Conservation (phyloP, 2,797 vertebrate genomes). For the Premnoplex brunnescens region DNA sequence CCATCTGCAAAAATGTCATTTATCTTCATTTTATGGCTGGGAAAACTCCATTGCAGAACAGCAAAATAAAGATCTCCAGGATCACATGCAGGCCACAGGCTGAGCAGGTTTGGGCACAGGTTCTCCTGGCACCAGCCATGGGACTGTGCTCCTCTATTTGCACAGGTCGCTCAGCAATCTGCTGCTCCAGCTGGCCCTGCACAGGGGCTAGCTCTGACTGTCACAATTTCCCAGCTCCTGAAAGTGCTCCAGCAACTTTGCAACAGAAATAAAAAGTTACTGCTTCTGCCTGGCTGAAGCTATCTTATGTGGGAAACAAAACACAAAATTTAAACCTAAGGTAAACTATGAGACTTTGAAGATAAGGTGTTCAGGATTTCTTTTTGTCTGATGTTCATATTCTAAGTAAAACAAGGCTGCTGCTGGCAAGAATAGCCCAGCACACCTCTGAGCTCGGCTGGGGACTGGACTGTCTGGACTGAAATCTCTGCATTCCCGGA, state of each 20-base stretch:
- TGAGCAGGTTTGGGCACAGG: not conserved
- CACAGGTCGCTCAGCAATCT: not conserved
- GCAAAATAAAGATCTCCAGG: not conserved
- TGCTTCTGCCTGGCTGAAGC: not conserved
- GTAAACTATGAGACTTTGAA: not conserved
- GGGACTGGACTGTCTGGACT: not conserved
- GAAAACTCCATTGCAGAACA: not conserved
- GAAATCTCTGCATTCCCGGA: not conserved
- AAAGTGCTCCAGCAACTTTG: not conserved
- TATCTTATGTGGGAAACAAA: not conserved
- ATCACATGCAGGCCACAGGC: fast-evolving
- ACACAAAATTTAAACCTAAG: not conserved
- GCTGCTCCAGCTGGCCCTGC: not conserved
- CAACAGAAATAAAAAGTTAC: not conserved
- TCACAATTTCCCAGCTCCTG: not conserved
- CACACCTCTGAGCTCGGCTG: not conserved
- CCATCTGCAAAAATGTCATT: not conserved
- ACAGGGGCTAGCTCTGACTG: not conserved
- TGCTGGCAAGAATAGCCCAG: not conserved
- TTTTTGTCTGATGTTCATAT: not conserved
- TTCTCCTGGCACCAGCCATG: fast-evolving
- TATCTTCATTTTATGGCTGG: not conserved
- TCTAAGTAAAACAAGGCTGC: not conserved
- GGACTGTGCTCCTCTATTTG: fast-evolving
- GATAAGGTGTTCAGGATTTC: not conserved